Conservation (phyloP, 1,140 invertebrate genomes). For the Listronotus bonariensis region DNA sequence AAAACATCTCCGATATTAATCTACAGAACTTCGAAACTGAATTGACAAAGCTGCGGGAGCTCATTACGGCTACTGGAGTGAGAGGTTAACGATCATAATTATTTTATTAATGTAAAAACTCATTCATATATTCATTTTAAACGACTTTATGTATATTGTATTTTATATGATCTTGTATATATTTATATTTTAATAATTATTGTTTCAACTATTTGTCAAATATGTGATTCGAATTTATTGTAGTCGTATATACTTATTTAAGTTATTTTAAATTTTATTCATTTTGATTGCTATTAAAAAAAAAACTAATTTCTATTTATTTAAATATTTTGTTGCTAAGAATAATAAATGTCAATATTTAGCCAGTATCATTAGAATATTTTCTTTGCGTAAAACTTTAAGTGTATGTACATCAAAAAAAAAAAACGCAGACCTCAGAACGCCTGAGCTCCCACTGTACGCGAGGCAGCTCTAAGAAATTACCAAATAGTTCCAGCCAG, state of each 20-base stretch:
- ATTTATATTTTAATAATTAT: slow-evolving; percentile 7
- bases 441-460: no score
- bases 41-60: slow-evolving; percentile 71
- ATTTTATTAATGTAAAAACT: slow-evolving; percentile 52
- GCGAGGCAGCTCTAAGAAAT: no score
- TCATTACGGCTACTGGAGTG: slow-evolving; percentile 74
- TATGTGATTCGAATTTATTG: slow-evolving; percentile 2
- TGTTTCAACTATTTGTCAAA: neutral
- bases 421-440: no score
- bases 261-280: slow-evolving; percentile 4
- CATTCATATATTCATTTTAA: slow-evolving; percentile 49
- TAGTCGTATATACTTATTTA: neutral
- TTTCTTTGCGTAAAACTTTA: no score
- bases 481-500: no score
- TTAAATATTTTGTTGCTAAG: no score
- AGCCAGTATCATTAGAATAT: no score
- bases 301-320: no score
- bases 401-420: no score
- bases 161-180: neutral
- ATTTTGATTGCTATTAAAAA: no score
- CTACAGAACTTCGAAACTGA: slow-evolving; percentile 69
- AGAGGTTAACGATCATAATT: slow-evolving; percentile 45
- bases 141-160: neutral
- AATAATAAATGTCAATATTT: no score
- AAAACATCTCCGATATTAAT: slow-evolving; percentile 68